Evolutionary conservation across 2,113 vertebrate species (phyloP), one percentile per base, ranked within the genome.

Genomic region (Sebastes schlegelii): DNA sequence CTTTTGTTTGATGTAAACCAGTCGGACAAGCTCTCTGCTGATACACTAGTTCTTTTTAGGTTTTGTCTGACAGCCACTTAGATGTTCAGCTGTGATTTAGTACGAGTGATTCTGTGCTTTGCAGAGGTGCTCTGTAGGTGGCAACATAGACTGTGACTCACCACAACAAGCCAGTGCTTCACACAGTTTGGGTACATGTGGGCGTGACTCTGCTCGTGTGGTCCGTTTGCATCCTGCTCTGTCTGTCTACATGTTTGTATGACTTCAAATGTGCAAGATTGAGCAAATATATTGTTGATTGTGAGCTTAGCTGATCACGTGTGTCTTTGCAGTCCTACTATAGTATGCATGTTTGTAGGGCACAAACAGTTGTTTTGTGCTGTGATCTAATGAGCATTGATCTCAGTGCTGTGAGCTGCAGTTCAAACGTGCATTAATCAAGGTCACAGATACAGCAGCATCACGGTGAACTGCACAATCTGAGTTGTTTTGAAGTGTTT

Each of bases 91-190:
- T 86, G 74, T 70, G 64, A 69, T 83, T 86, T 54, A 51, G 11
- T 11, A 4, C 8, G 65, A 74, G n/a, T 40, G 60, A 21, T 8
- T 21, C 19, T 88, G 87, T 85, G 87, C 70, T 91, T 54, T 68
- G 17, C 52, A 17, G 77, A 61, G 70, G 14, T 52, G 87, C 88
- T 90, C 92, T 91, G 89, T 90, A 93, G 93, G 91, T 92, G 93
- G 91, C 93, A 89, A 86, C 88, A 85, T 3, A 82, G 87, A 85
- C 92, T 87, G 61, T 80, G 76, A 77, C 67, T 88, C 72, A 76
- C 62, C 48, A 66, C 73, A 74, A 49, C 73, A 49, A 63, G 60
- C 57, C 62, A n/a, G n/a, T 0, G 0, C 66, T 69, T 60, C 77
- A 43, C 4, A 6, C 17, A 17, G 70, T 76, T 49, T 58, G 55